phyloP scores from a whole-genome alignment of 2,113 vertebrate genomes.

The Antigone vipio region DNA sequence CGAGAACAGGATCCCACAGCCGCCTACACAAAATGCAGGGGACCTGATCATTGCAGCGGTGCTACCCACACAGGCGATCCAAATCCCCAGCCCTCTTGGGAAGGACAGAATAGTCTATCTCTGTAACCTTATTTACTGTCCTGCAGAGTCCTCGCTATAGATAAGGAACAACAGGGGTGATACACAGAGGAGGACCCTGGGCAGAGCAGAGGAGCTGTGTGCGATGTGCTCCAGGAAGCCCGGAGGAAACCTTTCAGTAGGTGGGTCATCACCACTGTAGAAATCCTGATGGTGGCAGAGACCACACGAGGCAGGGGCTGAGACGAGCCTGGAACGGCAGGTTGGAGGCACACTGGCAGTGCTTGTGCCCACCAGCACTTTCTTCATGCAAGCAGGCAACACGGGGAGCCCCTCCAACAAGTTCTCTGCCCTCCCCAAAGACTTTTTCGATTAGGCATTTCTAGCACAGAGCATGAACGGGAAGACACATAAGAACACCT shows the following conservation, averaged over 20 bases:
- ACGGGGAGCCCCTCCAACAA: neutral
- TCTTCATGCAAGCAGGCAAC: neutral
- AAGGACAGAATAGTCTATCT: neutral
- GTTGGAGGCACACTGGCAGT: neutral
- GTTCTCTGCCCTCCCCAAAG: neutral
- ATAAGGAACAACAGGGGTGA: rapidly evolving
- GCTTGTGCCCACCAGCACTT: neutral
- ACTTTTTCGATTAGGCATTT: neutral
- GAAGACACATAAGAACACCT: neutral
- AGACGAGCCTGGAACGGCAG: rapidly evolving
- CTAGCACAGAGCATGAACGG: neutral
- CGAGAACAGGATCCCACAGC: neutral
- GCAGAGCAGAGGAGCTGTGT: neutral
- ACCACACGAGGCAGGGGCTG: neutral
- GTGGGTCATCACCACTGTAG: neutral
- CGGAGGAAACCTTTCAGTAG: neutral
- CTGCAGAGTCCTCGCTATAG: neutral
- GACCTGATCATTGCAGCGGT: neutral
- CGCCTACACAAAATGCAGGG: neutral
- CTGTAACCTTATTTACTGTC: neutral
- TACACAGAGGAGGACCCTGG: neutral
- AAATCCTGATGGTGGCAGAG: neutral
- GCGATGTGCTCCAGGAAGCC: neutral
- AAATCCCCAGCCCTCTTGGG: neutral
- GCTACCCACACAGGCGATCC: neutral